These are phyloP conservation scores for Enteromius trimaculatus DNA, from an alignment of 2,797 vertebrate genomes.

Conservation along the genomic window DNA sequence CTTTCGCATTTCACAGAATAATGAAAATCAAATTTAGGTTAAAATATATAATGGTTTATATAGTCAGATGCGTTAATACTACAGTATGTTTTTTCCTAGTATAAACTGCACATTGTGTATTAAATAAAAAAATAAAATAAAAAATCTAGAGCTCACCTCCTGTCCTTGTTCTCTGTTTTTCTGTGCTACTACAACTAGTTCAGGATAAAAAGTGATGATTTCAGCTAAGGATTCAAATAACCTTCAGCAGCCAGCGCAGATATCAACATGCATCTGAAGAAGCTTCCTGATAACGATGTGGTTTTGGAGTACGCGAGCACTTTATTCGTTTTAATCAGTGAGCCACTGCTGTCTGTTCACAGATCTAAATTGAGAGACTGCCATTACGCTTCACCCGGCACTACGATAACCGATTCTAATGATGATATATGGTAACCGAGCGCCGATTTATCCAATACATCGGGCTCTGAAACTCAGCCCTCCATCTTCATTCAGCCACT, in stretches of 20 bases:
- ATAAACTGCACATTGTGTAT: background rate
- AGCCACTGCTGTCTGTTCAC: conserved; percentile 62
- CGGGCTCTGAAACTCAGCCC: conserved; percentile 72
- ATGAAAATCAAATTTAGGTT: background rate
- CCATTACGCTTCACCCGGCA: conserved; percentile 69
- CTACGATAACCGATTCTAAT: conserved; percentile 75
- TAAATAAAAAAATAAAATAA: no score
- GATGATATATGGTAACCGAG: conserved; percentile 73
- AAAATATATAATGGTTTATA: background rate
- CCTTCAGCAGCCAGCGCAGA: conserved; percentile 14
- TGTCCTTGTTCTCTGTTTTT: background rate
- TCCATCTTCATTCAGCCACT: conserved; percentile 74
- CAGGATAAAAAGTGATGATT: conserved; percentile 35
- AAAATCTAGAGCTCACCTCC: background rate
- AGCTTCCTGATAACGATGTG: conserved; percentile 45
- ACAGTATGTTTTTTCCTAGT: no score
- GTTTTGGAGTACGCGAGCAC: conserved; percentile 47
- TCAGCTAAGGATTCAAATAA: conserved; percentile 29
- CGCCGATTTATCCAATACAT: conserved; percentile 74
- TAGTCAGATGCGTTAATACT: background rate
- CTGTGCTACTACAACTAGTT: conserved; percentile 6
- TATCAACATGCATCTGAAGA: conserved; percentile 38
- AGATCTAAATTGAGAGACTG: conserved; percentile 69
- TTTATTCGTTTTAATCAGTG: conserved; percentile 66
- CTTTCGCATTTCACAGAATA: background rate